Evolutionary conservation across 2,797 vertebrate genomes (phyloP).

Genomic region (Odontamblyopus lacepedii): DNA sequence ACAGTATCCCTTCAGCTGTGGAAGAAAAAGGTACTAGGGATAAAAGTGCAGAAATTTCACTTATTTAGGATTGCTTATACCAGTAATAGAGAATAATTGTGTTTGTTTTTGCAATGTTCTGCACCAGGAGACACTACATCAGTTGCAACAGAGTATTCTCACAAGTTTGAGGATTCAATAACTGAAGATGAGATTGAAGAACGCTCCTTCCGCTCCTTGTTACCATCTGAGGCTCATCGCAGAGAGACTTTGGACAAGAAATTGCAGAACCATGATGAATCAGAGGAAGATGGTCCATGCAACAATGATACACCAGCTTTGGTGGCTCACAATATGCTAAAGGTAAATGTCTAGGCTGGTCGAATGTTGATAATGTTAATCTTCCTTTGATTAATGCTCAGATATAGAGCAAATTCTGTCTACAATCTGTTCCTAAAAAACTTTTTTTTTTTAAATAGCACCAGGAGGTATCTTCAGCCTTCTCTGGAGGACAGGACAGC

Average conservation of each 20-base stretch:
- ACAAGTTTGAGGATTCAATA: conserved; percentile 95
- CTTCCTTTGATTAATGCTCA: no score
- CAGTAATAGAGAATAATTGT: not conserved
- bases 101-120: conserved; percentile 9
- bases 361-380: not conserved
- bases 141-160: conserved; percentile 88
- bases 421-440: not conserved
- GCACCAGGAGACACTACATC: conserved; percentile 81
- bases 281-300: conserved; percentile 83
- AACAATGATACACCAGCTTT: conserved; percentile 70
- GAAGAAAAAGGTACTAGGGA: conserved; percentile 86
- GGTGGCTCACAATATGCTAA: conserved; percentile 47
- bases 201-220: conserved; percentile 91
- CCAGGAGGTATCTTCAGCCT: conserved; percentile 85
- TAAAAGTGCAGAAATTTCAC: not conserved
- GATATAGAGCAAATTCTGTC: not conserved
- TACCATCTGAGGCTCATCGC: conserved; percentile 94
- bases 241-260: conserved; percentile 91
- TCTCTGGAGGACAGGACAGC: conserved; percentile 91
- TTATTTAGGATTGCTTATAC: not conserved
- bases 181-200: conserved; percentile 96
- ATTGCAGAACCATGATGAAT: conserved; percentile 81
- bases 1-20: conserved; percentile 78
- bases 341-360: conserved; percentile 52
- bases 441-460: conserved; percentile 19